Evolutionary conservation across 2,888 invertebrate genomes (phyloP), one percentile per base, ranked within the genome.

Genomic region (Hirtodrosophila cameraria): DNA sequence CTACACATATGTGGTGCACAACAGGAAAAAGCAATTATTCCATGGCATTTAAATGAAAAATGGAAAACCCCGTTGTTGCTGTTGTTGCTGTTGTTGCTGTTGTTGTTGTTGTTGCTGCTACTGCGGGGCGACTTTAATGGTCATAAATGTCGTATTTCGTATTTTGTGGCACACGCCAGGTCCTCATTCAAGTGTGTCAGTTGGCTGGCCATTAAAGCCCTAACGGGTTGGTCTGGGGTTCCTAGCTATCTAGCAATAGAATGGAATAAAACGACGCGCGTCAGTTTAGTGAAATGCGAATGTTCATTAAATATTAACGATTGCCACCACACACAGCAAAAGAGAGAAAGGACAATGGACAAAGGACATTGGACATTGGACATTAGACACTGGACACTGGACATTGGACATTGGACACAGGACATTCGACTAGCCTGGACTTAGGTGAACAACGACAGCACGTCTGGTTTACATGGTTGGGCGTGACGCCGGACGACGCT

Each of bases 261-360:
- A 49, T 42, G 54, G 43, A 71, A n/a, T n/a, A 64, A 57, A 54
- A 42, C 74, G 28, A 25, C 58, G 50, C 59, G 48, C 64, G 33
- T 62, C 55, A 60, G 54, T 66, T 86, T 69, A 55, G 60, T 81
- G 69, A 74, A 86, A 75, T 71, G 77, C 71, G 73, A 79, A 76
- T 81, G 86, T 69, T 80, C 83, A 88, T 89, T 82, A 89, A 89
- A 88, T 88, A 89, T 89, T 89, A 86, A 89, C 86, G 86, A 87
- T 73, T 62, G 25, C 35, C 23, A 16, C 39, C 38, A 31, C 23
- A 16, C 39, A 35, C 50, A 45, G 15, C 23, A 18, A 16, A 12
- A 41, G 31, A 45, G 15, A 16, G 25, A 16, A 12, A 41, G 31
- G 45, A 31, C 27, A 50, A 50, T n/a, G 33, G 18, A 38, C 33